A percentile compares a stretch with the other conserved stretches of the same genome.
These are phyloP conservation scores for Troides oblongomaculatus DNA, from an alignment of 2,888 invertebrate genomes.

Conservation along the genomic window DNA sequence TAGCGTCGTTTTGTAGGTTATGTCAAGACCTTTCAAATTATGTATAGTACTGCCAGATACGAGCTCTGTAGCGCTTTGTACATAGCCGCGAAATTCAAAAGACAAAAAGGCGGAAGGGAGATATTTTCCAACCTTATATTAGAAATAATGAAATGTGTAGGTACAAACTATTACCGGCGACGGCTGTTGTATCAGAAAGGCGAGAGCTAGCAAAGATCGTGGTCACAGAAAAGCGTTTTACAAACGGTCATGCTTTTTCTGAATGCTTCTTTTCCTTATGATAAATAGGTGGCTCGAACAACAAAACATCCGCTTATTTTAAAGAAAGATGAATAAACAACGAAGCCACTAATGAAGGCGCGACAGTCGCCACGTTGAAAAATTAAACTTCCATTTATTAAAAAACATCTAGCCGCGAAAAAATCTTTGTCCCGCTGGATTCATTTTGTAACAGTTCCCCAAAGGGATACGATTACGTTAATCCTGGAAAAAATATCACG, in stretches of 20 bases:
- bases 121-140: no score
- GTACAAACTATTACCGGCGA: neutral
- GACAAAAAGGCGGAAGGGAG: no score
- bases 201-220: conserved; percentile 22
- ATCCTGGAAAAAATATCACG: conserved; percentile 28
- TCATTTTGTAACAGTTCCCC: conserved; percentile 24
- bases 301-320: conserved; percentile 50
- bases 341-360: conserved; percentile 42
- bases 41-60: no score
- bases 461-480: conserved; percentile 28
- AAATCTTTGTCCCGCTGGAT: conserved; percentile 24
- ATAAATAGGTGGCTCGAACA: conserved; percentile 50
- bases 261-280: conserved; percentile 31
- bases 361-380: conserved; percentile 33
- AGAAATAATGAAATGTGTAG: conserved; percentile 9
- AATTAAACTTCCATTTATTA: conserved; percentile 30
- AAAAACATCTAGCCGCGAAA: conserved; percentile 24
- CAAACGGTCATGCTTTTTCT: conserved; percentile 4
- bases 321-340: conserved; percentile 52
- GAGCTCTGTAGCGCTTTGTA: no score
- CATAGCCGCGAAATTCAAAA: no score
- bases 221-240: conserved; percentile 20
- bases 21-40: no score
- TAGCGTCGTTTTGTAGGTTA: no score
- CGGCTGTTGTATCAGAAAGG: conserved; percentile 9